Evolutionary conservation across 2,888 invertebrate genomes (phyloP), one percentile per base, ranked within the genome.

Genomic region (Mayetiola destructor): DNA sequence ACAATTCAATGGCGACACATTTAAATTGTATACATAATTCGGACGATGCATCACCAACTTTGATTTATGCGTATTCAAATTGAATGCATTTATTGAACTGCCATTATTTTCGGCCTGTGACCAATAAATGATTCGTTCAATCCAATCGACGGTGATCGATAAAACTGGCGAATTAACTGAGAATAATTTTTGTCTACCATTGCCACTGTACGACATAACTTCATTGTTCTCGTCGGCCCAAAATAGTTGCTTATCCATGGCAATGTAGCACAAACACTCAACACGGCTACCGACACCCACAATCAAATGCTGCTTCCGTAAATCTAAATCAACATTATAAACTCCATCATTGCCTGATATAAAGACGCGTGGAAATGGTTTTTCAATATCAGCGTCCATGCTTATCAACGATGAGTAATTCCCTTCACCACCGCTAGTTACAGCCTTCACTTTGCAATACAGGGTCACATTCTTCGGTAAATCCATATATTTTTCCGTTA

Each of bases 101-200:
- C 76, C 74, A n/a, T 73, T 68, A 5, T 73, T 72, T 1, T 73
- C 71, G 20, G 77, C 66, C 69, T 89, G 89, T 0, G 84, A 78
- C 82, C 89, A 91, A 68, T 88, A 94, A 6, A 94, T 73, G 52
- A 82, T 81, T 55, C 91, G 77, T 55, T 85, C 81, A 42, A 94
- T 79, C 94, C 94, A 95, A 71, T 95, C 93, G 1, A 90, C 76
- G 2, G 86, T 81, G 27, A 94, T 71, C 59, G 85, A 82, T 10
- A 79, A 69, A 0, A 79, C 79, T 30, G 77, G 77, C n/a, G 76
- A 76, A 32, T 77, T 75, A 58, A 82, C 67, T 12, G 77, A 73
- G 1, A 77, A 69, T 35, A 84, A 73, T 66, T 80, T 80, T 0
- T 73, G 73, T 2, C 73, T 70, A 32, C 40, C 35, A 0, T 64